A percentile compares a stretch with the other conserved stretches of the same genome.
phyloP scores from a whole-genome alignment of 2,113 vertebrate species.

The Plecturocebus donacophilus region DNA sequence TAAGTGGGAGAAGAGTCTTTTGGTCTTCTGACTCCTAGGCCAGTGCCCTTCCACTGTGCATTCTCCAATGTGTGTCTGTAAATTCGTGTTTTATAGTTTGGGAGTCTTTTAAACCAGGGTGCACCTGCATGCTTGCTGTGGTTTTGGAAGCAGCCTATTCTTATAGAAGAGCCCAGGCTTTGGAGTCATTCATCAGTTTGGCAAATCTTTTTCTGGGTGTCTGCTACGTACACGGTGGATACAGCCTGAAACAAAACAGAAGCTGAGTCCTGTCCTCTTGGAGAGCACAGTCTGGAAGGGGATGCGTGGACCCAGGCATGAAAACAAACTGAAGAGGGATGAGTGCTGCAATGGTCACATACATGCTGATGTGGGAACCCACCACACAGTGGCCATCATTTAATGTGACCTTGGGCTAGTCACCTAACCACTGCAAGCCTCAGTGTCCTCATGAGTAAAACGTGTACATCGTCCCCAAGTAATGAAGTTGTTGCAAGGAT shows the following conservation, averaged over 20 bases:
- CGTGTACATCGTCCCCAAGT: neutral
- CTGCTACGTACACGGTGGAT: neutral
- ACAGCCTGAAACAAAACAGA: neutral
- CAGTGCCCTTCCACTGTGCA: neutral
- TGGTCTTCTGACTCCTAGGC: neutral
- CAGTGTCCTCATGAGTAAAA: neutral
- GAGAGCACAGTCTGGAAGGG: neutral
- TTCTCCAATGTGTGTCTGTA: neutral
- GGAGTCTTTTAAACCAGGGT: neutral
- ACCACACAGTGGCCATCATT: neutral
- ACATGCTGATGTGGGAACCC: neutral
- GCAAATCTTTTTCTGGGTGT: neutral
- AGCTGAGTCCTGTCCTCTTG: neutral
- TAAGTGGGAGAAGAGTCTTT: neutral
- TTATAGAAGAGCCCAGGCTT: neutral
- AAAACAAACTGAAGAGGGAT: neutral
- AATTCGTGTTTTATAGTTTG: neutral
- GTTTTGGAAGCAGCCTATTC: neutral
- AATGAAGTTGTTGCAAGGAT: neutral
- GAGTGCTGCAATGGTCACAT: neutral
- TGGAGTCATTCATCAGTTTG: neutral
- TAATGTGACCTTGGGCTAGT: neutral
- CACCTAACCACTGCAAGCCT: neutral
- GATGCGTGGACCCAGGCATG: neutral
- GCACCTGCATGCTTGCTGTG: neutral